These are phyloP conservation scores for Colletes latitarsis DNA, from an alignment of 1,140 invertebrate species.

Conservation along the genomic window DNA sequence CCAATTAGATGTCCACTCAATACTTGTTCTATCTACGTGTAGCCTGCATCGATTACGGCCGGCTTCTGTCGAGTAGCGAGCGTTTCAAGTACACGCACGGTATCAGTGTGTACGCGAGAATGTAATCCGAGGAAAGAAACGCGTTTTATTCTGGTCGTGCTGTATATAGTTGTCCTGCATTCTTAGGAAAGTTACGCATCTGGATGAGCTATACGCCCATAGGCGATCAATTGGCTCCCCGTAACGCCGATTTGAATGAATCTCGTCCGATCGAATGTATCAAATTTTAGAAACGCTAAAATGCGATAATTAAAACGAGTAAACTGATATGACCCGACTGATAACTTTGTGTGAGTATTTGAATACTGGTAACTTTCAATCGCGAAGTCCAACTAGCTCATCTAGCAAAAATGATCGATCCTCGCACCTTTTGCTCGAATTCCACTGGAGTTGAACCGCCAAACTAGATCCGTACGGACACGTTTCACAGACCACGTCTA, in stretches of 20 bases:
- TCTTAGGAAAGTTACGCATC: slow-evolving; percentile 50
- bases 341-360: too few species aligned
- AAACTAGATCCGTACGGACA: background rate
- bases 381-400: too few species aligned
- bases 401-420: too few species aligned
- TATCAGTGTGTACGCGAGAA: background rate
- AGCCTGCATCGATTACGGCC: slow-evolving; percentile 21
- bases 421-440: too few species aligned
- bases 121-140: slow-evolving; percentile 32
- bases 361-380: too few species aligned
- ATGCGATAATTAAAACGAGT: background rate
- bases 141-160: slow-evolving; percentile 29
- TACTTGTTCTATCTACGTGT: slow-evolving; percentile 44
- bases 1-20: slow-evolving; percentile 39
- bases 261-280: background rate
- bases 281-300: background rate
- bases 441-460: background rate
- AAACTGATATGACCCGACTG: background rate
- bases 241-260: slow-evolving; percentile 32
- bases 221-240: slow-evolving; percentile 25
- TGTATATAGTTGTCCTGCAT: slow-evolving; percentile 52
- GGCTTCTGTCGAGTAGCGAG: background rate
- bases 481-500: background rate
- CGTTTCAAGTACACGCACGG: slow-evolving; percentile 10
- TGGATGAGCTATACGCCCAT: slow-evolving; percentile 12